phyloP scores from a whole-genome alignment of 2,888 invertebrate species.

The Agonopterix arenella region DNA sequence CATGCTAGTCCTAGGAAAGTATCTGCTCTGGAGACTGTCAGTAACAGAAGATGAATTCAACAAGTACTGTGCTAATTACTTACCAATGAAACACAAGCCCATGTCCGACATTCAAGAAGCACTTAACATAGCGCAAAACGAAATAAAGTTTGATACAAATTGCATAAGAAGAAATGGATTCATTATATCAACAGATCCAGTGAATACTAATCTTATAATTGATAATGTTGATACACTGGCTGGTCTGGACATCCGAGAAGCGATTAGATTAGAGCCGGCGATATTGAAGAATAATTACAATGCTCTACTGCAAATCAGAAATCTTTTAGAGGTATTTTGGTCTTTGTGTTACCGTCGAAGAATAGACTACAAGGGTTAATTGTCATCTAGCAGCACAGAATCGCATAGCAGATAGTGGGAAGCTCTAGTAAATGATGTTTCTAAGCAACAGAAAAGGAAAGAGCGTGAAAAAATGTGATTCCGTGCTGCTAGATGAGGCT shows the following conservation, averaged over 20 bases:
- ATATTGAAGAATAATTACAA: conserved; percentile 78
- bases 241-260: conserved; percentile 72
- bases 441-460: too few species aligned
- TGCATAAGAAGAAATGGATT: conserved; percentile 77
- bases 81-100: conserved; percentile 57
- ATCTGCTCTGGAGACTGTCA: conserved; percentile 49
- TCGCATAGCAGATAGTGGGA: too few species aligned
- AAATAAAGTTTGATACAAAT: conserved; percentile 71
- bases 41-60: conserved; percentile 48
- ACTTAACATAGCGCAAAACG: conserved; percentile 70
- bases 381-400: too few species aligned
- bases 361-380: too few species aligned
- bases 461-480: too few species aligned
- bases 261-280: conserved; percentile 76
- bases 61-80: conserved; percentile 53
- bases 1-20: conserved; percentile 52
- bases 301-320: conserved; percentile 70
- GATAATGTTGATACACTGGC: conserved; percentile 70
- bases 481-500: too few species aligned
- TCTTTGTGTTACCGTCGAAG: too few species aligned
- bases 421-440: too few species aligned
- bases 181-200: conserved; percentile 75
- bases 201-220: conserved; percentile 75
- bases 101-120: conserved; percentile 70
- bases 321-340: conserved; percentile 63